A percentile compares a stretch with the other conserved stretches of the same genome.
phyloP scores from a whole-genome alignment of 2,113 vertebrate species.

The Natator depressus region DNA sequence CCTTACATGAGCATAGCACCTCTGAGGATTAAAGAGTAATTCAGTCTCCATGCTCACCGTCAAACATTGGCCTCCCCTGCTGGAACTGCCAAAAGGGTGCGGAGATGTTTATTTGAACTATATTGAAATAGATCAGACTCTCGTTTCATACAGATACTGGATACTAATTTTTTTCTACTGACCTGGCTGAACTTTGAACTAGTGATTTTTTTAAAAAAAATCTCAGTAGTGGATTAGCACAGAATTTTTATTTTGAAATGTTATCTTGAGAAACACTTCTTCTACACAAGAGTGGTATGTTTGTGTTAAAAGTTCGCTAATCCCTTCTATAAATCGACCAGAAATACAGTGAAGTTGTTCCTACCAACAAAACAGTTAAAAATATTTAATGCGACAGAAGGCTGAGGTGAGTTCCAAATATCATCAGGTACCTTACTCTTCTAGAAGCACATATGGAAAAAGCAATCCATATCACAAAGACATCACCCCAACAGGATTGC shows the following conservation, averaged over 20 bases:
- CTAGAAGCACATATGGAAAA: neutral
- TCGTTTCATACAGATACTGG: neutral
- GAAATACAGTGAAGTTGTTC: too few relatives aligned
- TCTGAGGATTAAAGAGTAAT: neutral
- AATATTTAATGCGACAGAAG: neutral
- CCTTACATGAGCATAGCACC: neutral
- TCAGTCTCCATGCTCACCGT: neutral
- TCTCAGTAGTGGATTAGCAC: neutral
- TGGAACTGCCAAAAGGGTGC: neutral
- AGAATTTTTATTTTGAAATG: neutral
- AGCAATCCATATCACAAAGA: neutral
- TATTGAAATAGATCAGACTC: neutral
- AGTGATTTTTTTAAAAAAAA: neutral
- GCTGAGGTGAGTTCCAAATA: neutral
- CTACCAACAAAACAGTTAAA: too few relatives aligned
- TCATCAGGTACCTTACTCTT: neutral
- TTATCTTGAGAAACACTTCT: too few relatives aligned
- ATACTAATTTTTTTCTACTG: neutral
- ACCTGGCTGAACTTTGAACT: too few relatives aligned
- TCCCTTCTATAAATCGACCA: too few relatives aligned
- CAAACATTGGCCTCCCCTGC: neutral
- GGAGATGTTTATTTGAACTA: neutral
- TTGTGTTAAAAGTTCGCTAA: too few relatives aligned
- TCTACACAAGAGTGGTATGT: too few relatives aligned
- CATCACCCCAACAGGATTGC: too few relatives aligned